Evolutionary conservation across 2,888 invertebrate species (phyloP), one percentile per base, ranked within the genome.

Genomic region (Hedychridium roseum): DNA sequence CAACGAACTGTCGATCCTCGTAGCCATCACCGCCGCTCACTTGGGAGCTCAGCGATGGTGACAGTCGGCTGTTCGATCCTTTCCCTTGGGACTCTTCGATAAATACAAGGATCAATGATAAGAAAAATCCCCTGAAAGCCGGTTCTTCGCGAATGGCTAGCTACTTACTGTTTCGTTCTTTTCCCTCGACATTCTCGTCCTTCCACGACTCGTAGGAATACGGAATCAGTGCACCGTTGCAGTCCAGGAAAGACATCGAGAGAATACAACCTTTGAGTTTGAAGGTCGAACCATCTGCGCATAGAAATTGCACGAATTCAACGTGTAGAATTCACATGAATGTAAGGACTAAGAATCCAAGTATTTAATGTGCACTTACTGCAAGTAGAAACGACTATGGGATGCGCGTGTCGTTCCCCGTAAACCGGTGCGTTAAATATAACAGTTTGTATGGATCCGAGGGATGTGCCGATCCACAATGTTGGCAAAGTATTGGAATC

Each of bases 401-500:
- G 92, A 78, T 94, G 93, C 60, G 90, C 87, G 76, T 89, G 88
- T 73, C 94, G 83, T 78, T 95, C 94, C 42, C 88, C 83, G 71
- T 90, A 88, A 51, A 90, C 88, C 64, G 91, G 88, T 60, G 85
- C 75, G 77, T 86, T 90, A 76, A 98, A 88, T 80, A 91, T 88
- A 80, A 98, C 88, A 57, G 96, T 94, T 72, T 98, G 86, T 77
- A 97, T 93, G 50, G 97, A 96, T 70, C 99, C 99, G 70, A 94
- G 85, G 80, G 94, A 95, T 65, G 97, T 98, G 71, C 99, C 98
- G 71, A 98, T 90, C 98, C 98, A 99, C 61, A 99, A 83, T 68
- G 96, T 96, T 64, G 98, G 96, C 75, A 90, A 84, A 68, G 88
- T 85, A 79, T 87, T 86, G 68, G 91, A 88, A 82, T 97, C 97